Evolutionary conservation across 1,140 invertebrate species (phyloP).

Genomic region (Maniola jurtina): DNA sequence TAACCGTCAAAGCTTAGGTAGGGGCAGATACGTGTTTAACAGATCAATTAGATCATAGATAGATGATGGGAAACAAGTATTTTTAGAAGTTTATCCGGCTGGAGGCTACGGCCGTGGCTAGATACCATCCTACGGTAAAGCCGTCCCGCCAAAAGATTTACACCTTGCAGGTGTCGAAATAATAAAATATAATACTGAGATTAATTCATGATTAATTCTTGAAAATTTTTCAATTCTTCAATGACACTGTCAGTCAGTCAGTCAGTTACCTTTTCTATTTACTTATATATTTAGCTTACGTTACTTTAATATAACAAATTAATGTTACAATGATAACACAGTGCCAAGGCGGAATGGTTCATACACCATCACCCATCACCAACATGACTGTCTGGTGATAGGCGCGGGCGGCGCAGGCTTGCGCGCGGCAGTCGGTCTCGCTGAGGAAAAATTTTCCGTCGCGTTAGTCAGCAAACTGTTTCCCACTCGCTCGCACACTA

Average conservation of each 20-base stretch:
- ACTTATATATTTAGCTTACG: no score
- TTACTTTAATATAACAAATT: no score
- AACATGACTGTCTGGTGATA: conserved; percentile 96
- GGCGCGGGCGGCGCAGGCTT: conserved; percentile 98
- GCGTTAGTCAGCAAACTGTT: conserved; percentile 99
- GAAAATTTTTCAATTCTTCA: no score
- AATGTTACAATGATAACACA: not conserved
- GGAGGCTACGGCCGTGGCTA: not conserved
- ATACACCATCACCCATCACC: conserved; percentile 83
- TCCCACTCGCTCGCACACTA: conserved; percentile 97
- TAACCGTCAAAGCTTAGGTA: not conserved
- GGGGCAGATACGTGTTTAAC: not conserved
- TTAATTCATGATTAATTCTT: no score
- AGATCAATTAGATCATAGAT: not conserved
- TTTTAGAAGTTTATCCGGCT: no score
- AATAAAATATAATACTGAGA: no score
- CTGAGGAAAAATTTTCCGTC: conserved; percentile 95
- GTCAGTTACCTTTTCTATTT: no score
- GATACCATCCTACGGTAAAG: not conserved
- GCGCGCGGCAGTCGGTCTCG: conserved; percentile 95
- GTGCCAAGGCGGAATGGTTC: conserved; percentile 4
- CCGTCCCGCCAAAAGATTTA: no score
- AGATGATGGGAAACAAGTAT: no score
- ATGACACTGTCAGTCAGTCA: no score
- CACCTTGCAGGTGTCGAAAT: no score